Base-by-base conservation (phyloP, 2,797 vertebrate genomes). In the Danio tinwini region DNA sequence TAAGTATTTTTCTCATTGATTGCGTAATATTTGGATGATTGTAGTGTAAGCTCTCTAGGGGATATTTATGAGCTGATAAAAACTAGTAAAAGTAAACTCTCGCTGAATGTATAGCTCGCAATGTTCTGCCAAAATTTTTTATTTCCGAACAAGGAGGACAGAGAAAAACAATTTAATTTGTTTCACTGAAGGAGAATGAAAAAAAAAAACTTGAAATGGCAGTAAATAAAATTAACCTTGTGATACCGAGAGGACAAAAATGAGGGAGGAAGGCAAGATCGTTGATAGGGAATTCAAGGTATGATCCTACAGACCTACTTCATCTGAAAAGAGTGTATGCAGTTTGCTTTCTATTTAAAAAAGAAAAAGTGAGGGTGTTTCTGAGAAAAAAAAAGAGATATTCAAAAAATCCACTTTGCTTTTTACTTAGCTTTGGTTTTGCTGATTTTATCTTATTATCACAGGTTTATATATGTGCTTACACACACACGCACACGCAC, bases 41-140 rank as follows among this genome's bases (percentile, higher is more conserved):
- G 61, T 58, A 21, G 40, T 0, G 62, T 65, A 63, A 10, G 53
- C 47, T 44, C 42, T 58, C 52, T 59, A 17, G 13, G 70, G 13
- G n/a, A 67, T 73, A 68, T 78, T 82, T 61, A 78, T 44, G 53
- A 40, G 42, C n/a, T 0, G 50, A 40, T 64, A 58, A 82, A 63
- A 75, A 65, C 29, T 17, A 55, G 52, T 12, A 73, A 21, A 79
- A 17, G 56, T 71, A 62, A 50, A 73, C 52, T 61, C n/a, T 52
- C 55, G 61, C 29, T 49, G 2, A 58, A 58, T n/a, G 68, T 73
- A 73, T 44, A 76, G 73, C 61, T 49, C 7, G 11, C 9, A 0
- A 40, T 49, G 17, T 13, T 77, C n/a, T 59, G 67, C 59, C 21
- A 81, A 82, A 76, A 16, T 14, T 53, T 10, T 53, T 12, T 64